Evolutionary conservation across 2,888 invertebrate genomes (phyloP).

Genomic region (Orchesellides sinensis): DNA sequence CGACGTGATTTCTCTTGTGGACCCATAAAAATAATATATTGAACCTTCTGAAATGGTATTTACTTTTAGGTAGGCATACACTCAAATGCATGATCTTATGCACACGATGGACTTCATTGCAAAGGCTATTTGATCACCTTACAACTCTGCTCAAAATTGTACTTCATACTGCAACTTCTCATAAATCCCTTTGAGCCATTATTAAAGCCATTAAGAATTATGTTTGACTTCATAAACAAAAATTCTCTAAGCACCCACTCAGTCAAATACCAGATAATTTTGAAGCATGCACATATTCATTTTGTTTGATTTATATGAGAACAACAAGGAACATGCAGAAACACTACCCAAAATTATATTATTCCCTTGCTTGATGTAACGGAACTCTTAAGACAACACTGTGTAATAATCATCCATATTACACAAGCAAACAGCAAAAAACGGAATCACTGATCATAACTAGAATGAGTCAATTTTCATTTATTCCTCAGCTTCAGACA

Average conservation of each 20-base stretch:
- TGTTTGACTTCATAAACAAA: constrained; percentile 1
- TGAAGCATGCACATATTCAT: neutral
- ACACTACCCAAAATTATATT: neutral
- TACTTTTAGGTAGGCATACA: too few relatives aligned
- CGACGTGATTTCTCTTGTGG: constrained; percentile 10
- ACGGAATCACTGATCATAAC: neutral
- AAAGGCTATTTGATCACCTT: neutral
- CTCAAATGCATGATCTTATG: too few relatives aligned
- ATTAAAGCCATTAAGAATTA: constrained; percentile 14
- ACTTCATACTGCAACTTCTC: neutral
- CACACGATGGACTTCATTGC: too few relatives aligned
- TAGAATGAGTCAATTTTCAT: too few relatives aligned
- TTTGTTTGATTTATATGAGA: neutral
- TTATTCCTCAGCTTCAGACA: constrained; percentile 14
- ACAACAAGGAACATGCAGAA: neutral
- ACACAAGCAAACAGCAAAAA: neutral
- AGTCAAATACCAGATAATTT: neutral
- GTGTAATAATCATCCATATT: neutral
- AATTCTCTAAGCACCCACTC: constrained; percentile 2
- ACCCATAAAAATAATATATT: constrained; percentile 7
- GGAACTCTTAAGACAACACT: neutral
- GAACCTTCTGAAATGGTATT: neutral
- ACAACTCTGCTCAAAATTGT: neutral
- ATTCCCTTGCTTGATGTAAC: neutral
- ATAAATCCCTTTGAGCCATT: constrained; percentile 28